Conservation (phyloP, 2,888 invertebrate species). For the Chalcis sispes region DNA sequence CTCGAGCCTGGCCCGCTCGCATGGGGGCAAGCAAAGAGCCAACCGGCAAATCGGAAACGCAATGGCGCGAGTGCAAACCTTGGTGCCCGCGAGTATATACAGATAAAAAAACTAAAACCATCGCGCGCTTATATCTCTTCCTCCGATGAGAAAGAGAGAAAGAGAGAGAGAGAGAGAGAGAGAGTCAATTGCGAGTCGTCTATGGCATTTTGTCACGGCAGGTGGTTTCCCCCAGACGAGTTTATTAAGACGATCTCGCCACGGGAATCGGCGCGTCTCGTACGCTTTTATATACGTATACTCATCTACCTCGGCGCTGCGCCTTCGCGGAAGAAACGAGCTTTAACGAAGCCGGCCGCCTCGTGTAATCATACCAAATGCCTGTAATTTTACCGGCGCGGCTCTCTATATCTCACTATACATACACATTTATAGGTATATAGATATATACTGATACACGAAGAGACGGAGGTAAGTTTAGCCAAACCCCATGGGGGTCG, state of each 20-base stretch:
- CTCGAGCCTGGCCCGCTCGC: no score
- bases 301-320: no score
- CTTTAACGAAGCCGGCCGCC: conserved; percentile 28
- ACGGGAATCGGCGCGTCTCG: conserved; percentile 32
- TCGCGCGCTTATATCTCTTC: no score
- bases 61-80: background rate
- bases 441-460: background rate
- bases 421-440: no score
- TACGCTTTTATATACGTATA: background rate
- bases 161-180: no score
- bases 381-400: conserved; percentile 35
- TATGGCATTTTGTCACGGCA: conserved; percentile 37
- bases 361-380: conserved; percentile 24
- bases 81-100: no score
- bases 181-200: background rate
- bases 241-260: conserved; percentile 45
- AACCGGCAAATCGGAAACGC: no score
- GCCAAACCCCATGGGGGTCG: background rate
- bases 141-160: no score
- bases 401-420: background rate
- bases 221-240: conserved; percentile 10
- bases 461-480: background rate
- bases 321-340: conserved; percentile 38
- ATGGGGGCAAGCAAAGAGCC: no score
- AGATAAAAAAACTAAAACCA: no score